Evolutionary conservation across 2,113 vertebrate species (phyloP).

Genomic region (Lichenostomus cassidix): DNA sequence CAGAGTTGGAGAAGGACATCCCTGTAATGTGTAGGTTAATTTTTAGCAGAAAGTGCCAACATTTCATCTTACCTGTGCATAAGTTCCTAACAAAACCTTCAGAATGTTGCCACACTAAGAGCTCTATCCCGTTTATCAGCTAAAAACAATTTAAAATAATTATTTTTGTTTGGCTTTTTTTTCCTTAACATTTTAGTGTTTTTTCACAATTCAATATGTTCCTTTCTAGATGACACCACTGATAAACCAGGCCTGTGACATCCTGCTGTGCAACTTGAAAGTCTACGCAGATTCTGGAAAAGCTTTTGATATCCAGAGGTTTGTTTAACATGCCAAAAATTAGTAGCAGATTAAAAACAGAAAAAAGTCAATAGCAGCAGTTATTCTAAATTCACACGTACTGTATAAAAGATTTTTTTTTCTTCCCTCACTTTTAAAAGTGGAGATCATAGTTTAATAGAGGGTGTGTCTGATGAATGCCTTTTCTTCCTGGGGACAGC

Average conservation of each 20-base stretch:
- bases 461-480: slow-evolving; percentile 7
- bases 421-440: not conserved
- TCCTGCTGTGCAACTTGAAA: slow-evolving; percentile 84
- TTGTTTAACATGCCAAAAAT: slow-evolving; percentile 34
- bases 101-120: not conserved
- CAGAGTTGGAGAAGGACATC: not conserved
- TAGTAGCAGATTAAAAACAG: not conserved
- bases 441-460: not conserved
- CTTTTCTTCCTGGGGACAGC: slow-evolving; percentile 6
- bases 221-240: slow-evolving; percentile 86
- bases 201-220: slow-evolving; percentile 23
- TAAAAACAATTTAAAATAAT: not conserved
- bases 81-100: not conserved
- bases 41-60: not conserved
- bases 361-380: not conserved
- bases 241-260: slow-evolving; percentile 83
- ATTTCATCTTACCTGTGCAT: not conserved
- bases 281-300: slow-evolving; percentile 78
- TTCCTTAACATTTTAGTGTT: not conserved
- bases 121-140: not conserved
- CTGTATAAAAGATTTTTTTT: not conserved
- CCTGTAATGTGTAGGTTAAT: not conserved
- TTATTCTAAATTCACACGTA: slow-evolving; percentile 2
- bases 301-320: slow-evolving; percentile 90
- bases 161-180: not conserved